Conservation (phyloP, 2,888 invertebrate species). For the Panopea generosa region DNA sequence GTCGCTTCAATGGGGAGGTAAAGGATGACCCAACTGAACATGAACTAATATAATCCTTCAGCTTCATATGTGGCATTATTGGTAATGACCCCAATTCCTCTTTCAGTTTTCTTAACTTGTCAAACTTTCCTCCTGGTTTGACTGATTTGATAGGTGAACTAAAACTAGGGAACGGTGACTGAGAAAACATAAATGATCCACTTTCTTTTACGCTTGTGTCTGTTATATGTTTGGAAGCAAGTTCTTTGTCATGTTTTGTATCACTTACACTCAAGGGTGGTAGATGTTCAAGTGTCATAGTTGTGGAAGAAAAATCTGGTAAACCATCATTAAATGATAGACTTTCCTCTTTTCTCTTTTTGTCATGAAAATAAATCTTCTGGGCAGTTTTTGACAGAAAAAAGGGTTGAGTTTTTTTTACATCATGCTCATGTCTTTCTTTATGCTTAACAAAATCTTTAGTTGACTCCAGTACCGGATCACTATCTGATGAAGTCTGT, state of each 20-base stretch:
- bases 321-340: slow-evolving; percentile 4
- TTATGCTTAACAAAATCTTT: not conserved
- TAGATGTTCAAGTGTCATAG: slow-evolving; percentile 2
- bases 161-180: too few relatives aligned
- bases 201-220: too few relatives aligned
- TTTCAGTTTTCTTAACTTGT: slow-evolving; percentile 7
- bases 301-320: slow-evolving; percentile 23
- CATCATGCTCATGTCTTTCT: not conserved
- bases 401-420: slow-evolving; percentile 5
- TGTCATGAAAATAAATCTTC: slow-evolving; percentile 23
- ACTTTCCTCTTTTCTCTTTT: slow-evolving; percentile 11
- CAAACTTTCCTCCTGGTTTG: not conserved
- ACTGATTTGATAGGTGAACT: not conserved
- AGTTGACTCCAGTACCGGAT: too few relatives aligned
- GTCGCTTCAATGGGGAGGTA: slow-evolving; percentile 4
- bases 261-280: slow-evolving; percentile 7
- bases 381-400: slow-evolving; percentile 40
- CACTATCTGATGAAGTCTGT: too few relatives aligned
- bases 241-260: too few relatives aligned
- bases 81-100: slow-evolving; percentile 8
- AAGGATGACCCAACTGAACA: not conserved
- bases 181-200: too few relatives aligned
- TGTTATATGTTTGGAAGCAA: too few relatives aligned
- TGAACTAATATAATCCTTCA: not conserved
- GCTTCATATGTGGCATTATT: not conserved